Conservation (phyloP, 2,797 vertebrate species). For the Myotis myotis region DNA sequence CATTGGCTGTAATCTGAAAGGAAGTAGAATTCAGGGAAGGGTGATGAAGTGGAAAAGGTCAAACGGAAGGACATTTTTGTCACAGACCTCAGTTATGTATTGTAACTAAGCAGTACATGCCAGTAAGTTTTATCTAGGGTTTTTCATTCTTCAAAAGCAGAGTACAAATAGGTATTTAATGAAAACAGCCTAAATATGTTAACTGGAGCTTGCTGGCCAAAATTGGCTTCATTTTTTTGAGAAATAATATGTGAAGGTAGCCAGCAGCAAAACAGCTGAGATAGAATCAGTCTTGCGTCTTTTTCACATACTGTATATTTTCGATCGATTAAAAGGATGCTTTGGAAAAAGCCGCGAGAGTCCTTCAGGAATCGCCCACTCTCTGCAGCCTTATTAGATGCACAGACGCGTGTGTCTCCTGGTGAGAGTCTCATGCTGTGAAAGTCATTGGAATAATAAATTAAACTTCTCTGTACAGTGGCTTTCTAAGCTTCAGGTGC, state of each 20-base stretch:
- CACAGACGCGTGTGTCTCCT: constrained; percentile 82
- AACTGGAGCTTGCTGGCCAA: constrained; percentile 54
- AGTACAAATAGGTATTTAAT: constrained; percentile 12
- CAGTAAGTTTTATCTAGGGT: neutral
- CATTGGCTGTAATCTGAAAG: neutral
- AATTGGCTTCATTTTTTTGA: constrained; percentile 66
- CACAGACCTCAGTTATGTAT: neutral
- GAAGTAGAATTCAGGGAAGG: neutral
- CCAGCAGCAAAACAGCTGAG: constrained; percentile 75
- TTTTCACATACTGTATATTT: constrained; percentile 81
- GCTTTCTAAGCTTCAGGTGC: constrained; percentile 83
- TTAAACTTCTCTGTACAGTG: constrained; percentile 83
- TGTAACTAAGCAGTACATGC: neutral
- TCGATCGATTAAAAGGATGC: constrained; percentile 82
- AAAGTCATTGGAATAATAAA: constrained; percentile 89
- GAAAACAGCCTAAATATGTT: constrained; percentile 65
- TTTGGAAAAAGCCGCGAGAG: constrained; percentile 80
- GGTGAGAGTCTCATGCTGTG: constrained; percentile 85
- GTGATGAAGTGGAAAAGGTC: neutral
- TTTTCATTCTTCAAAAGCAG: neutral
- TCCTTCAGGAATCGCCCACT: constrained; percentile 82
- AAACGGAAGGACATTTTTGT: neutral
- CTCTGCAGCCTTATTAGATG: constrained; percentile 85
- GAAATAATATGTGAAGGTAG: constrained; percentile 70
- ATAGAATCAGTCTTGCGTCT: constrained; percentile 76